phyloP scores from a whole-genome alignment of 2,888 invertebrate genomes.

The Ochlodes sylvanus region DNA sequence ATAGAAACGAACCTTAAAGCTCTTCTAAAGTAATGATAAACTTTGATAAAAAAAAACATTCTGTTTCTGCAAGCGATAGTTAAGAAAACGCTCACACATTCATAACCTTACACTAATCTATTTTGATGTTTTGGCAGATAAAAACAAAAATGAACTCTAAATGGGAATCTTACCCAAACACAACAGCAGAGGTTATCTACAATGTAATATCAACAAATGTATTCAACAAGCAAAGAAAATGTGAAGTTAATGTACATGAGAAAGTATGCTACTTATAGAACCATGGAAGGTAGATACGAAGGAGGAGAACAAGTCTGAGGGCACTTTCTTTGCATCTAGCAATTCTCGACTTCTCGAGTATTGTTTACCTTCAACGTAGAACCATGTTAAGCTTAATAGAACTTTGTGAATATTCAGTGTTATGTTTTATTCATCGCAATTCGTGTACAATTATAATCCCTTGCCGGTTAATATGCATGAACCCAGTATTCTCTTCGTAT shows the following conservation, averaged over 20 bases:
- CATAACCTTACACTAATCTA: too few relatives aligned
- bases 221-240: not conserved
- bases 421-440: slow-evolving; percentile 23
- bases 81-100: too few relatives aligned
- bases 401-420: slow-evolving; percentile 19
- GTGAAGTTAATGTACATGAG: not conserved
- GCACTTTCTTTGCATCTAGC: slow-evolving; percentile 5
- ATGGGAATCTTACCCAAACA: too few relatives aligned
- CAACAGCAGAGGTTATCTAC: too few relatives aligned
- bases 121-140: too few relatives aligned
- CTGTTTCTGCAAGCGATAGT: too few relatives aligned
- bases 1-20: not conserved
- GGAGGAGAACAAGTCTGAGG: not conserved
- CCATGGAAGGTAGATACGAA: not conserved
- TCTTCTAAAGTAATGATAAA: too few relatives aligned
- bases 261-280: not conserved
- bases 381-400: slow-evolving; percentile 1
- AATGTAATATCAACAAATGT: not conserved
- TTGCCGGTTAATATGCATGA: slow-evolving; percentile 15
- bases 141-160: too few relatives aligned
- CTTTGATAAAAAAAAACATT: too few relatives aligned
- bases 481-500: not conserved
- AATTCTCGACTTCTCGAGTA: slow-evolving; percentile 4
- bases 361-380: not conserved
- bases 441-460: slow-evolving; percentile 1